Evolutionary conservation across 2,113 vertebrate species (phyloP).

Genomic region (Lichenostomus cassidix): DNA sequence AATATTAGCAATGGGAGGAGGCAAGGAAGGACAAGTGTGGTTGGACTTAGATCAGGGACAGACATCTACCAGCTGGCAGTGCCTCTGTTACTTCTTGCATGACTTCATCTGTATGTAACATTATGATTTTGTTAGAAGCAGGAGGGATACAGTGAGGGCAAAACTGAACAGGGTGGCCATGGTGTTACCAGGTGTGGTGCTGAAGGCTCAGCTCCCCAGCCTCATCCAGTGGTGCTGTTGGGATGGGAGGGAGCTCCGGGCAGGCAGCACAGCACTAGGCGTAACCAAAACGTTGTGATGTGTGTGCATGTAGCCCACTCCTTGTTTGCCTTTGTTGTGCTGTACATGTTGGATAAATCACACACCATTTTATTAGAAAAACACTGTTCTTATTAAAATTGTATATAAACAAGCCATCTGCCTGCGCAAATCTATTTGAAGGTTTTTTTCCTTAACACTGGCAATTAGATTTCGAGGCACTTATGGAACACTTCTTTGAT

Average conservation of each 20-base stretch:
- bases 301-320: background rate
- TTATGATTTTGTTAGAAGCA: background rate
- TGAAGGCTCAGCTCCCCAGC: background rate
- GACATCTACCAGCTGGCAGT: background rate
- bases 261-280: background rate
- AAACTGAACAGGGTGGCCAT: background rate
- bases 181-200: fast-evolving
- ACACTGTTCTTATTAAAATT: conserved; percentile 14
- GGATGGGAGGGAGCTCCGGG: background rate
- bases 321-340: conserved; percentile 8
- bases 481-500: background rate
- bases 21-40: conserved; percentile 13
- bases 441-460: background rate
- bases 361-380: conserved; percentile 34
- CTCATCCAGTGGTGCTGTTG: background rate
- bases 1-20: conserved; percentile 46
- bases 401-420: conserved; percentile 21
- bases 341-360: conserved; percentile 29
- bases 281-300: background rate
- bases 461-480: conserved; percentile 6
- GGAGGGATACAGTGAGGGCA: background rate
- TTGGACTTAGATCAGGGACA: background rate
- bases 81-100: background rate
- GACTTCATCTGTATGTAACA: background rate
- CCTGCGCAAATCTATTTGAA: conserved; percentile 22